Conservation (phyloP, 2,888 invertebrate species). For the Pammene aurita region DNA sequence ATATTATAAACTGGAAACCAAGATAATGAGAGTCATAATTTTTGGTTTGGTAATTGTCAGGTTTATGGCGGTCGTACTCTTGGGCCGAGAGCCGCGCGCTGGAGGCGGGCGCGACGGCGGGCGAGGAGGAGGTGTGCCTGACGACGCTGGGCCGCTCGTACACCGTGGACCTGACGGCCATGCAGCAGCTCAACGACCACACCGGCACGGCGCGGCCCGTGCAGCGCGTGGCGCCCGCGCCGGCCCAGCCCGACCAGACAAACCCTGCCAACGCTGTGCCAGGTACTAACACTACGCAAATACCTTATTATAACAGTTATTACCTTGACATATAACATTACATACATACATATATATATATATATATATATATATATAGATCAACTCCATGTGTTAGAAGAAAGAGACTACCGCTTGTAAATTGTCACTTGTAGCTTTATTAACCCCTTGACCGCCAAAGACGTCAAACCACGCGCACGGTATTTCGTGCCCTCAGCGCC, state of each 20-base stretch:
- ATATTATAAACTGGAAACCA: too few relatives aligned
- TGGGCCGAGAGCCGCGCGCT: slow-evolving; percentile 96
- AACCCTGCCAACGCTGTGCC: slow-evolving; percentile 50
- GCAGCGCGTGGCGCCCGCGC: slow-evolving; percentile 88
- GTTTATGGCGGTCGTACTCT: slow-evolving; percentile 95
- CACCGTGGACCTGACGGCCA: slow-evolving; percentile 97
- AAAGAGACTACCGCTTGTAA: too few relatives aligned
- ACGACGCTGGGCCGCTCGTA: slow-evolving; percentile 96
- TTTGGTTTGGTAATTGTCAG: slow-evolving; percentile 61
- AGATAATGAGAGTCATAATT: too few relatives aligned
- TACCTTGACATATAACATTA: too few relatives aligned
- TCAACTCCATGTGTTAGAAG: too few relatives aligned
- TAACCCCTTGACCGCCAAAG: too few relatives aligned
- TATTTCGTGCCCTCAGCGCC: too few relatives aligned
- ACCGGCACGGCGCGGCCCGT: slow-evolving; percentile 97
- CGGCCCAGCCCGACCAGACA: slow-evolving; percentile 50
- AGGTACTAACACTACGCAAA: slow-evolving; percentile 31
- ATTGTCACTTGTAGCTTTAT: too few relatives aligned
- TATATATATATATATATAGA: too few relatives aligned
- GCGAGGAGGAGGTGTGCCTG: slow-evolving; percentile 97
- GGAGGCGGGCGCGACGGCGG: slow-evolving; percentile 96
- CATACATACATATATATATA: too few relatives aligned
- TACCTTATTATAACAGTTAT: too few relatives aligned
- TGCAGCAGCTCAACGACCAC: slow-evolving; percentile 99
- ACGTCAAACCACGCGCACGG: too few relatives aligned